Evolutionary conservation across 2,888 invertebrate species (phyloP).

Genomic region (Stenichneumon culpator): DNA sequence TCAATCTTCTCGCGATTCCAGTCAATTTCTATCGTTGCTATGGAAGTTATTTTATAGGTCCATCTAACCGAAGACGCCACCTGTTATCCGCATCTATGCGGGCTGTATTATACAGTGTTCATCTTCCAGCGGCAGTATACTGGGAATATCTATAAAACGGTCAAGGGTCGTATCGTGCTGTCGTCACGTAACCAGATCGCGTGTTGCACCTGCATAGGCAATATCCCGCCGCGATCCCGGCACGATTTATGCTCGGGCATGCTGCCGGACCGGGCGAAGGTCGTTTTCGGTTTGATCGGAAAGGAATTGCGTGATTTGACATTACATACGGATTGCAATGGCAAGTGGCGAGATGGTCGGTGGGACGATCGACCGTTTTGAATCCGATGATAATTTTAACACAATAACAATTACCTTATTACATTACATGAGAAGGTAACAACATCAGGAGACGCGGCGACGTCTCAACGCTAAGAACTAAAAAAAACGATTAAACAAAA

Average conservation of each 20-base stretch:
- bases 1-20: constrained; percentile 1
- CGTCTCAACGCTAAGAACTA: too few species aligned
- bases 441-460: neutral
- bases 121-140: neutral
- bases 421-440: neutral
- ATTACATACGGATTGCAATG: neutral
- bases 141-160: constrained; percentile 31
- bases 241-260: constrained; percentile 31
- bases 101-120: neutral
- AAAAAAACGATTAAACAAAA: too few species aligned
- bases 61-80: neutral
- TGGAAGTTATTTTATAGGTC: neutral
- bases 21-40: neutral
- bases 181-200: constrained; percentile 51
- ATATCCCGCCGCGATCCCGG: constrained; percentile 12
- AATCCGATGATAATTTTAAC: neutral
- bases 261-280: constrained; percentile 33
- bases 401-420: neutral
- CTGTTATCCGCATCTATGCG: neutral
- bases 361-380: neutral
- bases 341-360: neutral
- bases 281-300: constrained; percentile 18
- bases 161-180: constrained; percentile 55
- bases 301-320: constrained; percentile 38
- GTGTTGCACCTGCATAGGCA: constrained; percentile 32